These are phyloP conservation scores for Eristalinus sepulchralis DNA, from an alignment of 2,888 invertebrate genomes.

Conservation along the genomic window DNA sequence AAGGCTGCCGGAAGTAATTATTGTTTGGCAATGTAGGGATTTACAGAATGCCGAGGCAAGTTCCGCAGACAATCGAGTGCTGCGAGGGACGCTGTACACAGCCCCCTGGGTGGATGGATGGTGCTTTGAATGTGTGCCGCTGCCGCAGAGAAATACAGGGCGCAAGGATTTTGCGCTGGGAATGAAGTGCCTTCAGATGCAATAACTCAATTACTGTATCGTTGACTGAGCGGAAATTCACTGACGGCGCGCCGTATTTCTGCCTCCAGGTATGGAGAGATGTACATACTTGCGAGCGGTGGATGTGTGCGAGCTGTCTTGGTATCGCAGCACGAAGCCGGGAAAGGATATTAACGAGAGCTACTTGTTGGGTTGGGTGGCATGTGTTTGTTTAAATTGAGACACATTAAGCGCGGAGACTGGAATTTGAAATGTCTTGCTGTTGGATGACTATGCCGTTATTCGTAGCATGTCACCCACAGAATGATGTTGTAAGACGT, in stretches of 20 bases:
- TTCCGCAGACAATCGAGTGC: conserved; percentile 44
- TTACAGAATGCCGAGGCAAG: conserved; percentile 50
- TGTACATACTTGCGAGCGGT: background rate
- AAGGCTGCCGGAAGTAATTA: conserved; percentile 64
- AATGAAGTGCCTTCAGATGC: conserved; percentile 46
- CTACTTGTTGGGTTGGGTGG: background rate
- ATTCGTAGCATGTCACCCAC: background rate
- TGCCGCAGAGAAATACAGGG: background rate
- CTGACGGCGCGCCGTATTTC: conserved; percentile 45
- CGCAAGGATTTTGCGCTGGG: conserved; percentile 14
- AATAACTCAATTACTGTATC: conserved; percentile 49
- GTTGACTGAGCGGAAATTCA: conserved; percentile 52
- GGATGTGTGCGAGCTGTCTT: too few relatives aligned
- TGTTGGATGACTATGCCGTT: background rate
- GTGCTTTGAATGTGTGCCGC: background rate
- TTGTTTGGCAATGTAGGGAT: conserved; percentile 60
- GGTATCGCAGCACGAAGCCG: background rate
- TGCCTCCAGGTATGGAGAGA: background rate
- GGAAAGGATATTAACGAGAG: background rate
- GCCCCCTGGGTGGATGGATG: background rate
- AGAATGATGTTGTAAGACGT: background rate
- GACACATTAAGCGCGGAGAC: background rate
- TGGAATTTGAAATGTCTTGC: background rate
- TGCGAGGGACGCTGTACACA: background rate
- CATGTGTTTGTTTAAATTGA: background rate